Conservation (phyloP, 1,140 invertebrate species). For the Dendrolimus kikuchii region DNA sequence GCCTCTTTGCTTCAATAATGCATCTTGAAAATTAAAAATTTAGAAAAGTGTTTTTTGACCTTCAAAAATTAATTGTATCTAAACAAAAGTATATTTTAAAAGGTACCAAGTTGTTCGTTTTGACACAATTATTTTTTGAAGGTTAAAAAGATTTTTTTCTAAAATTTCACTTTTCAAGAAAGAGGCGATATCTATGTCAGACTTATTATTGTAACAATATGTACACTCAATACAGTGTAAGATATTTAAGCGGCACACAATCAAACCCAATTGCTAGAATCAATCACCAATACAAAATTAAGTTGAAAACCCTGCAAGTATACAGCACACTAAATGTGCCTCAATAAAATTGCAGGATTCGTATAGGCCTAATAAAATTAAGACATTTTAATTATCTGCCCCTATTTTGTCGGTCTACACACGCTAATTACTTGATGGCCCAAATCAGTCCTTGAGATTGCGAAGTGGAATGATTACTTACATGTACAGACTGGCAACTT, state of each 20-base stretch:
- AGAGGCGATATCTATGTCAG: too few relatives aligned
- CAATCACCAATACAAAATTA: constrained; percentile 11
- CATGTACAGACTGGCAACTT: neutral
- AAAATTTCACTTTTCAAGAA: too few relatives aligned
- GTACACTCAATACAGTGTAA: too few relatives aligned
- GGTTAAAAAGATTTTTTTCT: too few relatives aligned
- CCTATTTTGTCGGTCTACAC: constrained; percentile 52
- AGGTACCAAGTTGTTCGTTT: too few relatives aligned
- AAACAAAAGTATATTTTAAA: too few relatives aligned
- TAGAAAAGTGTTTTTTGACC: too few relatives aligned
- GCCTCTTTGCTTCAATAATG: constrained; percentile 2
- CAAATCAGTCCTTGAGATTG: neutral
- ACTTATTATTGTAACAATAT: too few relatives aligned
- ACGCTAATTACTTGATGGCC: constrained; percentile 34
- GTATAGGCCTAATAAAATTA: constrained; percentile 52
- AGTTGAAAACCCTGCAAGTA: constrained; percentile 15
- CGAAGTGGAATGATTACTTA: neutral
- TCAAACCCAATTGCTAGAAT: constrained; percentile 6
- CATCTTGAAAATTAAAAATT: too few relatives aligned
- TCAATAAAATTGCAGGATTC: constrained; percentile 35
- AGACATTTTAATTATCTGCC: constrained; percentile 62
- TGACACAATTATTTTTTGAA: too few relatives aligned
- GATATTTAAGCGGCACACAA: constrained; percentile 2
- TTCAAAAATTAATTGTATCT: too few relatives aligned
- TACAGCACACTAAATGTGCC: constrained; percentile 31